Evolutionary conservation across 2,113 vertebrate genomes (phyloP), one percentile per base, ranked within the genome.

Genomic region (Dasyprocta punctata): DNA sequence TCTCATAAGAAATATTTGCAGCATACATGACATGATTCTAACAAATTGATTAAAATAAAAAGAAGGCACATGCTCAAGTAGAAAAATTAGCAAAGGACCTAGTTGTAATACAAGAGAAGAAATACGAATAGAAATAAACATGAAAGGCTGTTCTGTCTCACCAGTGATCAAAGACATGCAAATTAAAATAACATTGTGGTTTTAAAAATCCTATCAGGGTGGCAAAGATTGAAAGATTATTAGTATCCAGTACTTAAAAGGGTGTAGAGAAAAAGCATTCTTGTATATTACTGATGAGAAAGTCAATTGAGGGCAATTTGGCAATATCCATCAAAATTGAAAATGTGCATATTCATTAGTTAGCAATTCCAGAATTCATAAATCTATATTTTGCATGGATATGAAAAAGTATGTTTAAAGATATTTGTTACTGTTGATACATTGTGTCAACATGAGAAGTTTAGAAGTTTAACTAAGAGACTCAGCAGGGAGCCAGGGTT

Each of bases 121-220:
- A 97, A 92, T 85, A 92, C 8, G 89, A 95, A 80, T 89, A 89
- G 86, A 97, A 96, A 95, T 92, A 93, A 96, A 95, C 24, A 89
- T 24, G 28, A 93, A 92, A 92, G 58, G 17, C 67, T 73, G 3
- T 86, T 95, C 28, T 94, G 49, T 73, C 88, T 95, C 56, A 78
- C 63, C 71, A 38, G 26, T 92, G 52, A 89, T 82, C 71, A 95
- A 94, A 96, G 78, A 92, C 67, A 91, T 82, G 58, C 20, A 96
- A 89, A 94, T 97, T 86, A 87, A 95, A 90, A 90, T 86, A 86
- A 78, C 22, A 58, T 78, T 67, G 24, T 41, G 86, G 82, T 90
- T 95, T 88, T 38, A 69, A 90, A 94, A 96, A 89, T 67, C 16
- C 20, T 93, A 78, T 78, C n/a, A 26, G 20, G 26, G 28, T 92